phyloP scores from a whole-genome alignment of 2,888 invertebrate species.

The Pheosia tremula region DNA sequence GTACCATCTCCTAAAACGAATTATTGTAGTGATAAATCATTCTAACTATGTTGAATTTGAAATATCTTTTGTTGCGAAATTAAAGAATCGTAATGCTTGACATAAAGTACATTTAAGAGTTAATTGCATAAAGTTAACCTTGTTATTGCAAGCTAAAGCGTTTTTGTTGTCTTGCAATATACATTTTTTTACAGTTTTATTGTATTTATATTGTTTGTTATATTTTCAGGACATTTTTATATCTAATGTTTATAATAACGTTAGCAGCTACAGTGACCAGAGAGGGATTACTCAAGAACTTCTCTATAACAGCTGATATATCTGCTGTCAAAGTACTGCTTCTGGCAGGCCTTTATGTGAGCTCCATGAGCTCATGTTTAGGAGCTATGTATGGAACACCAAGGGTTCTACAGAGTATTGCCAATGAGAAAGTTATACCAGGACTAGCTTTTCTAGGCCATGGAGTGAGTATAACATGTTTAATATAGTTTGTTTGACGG shows the following conservation, averaged over 20 bases:
- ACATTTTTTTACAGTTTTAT: neutral
- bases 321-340: constrained; percentile 92
- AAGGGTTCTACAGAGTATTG: constrained; percentile 96
- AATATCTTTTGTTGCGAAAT: too few species aligned
- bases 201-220: neutral
- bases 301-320: constrained; percentile 96
- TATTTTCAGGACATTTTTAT: constrained; percentile 90
- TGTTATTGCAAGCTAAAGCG: neutral
- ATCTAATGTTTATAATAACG: constrained; percentile 94
- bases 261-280: constrained; percentile 95
- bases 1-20: too few species aligned
- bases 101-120: neutral
- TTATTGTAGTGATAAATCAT: too few species aligned
- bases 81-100: neutral
- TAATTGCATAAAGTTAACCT: neutral
- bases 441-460: constrained; percentile 93
- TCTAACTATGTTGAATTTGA: too few species aligned
- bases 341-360: constrained; percentile 96
- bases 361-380: constrained; percentile 97
- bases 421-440: constrained; percentile 97
- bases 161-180: neutral
- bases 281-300: constrained; percentile 88
- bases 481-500: too few species aligned
- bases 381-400: constrained; percentile 99
- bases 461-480: constrained; percentile 87